Conservation (phyloP, 2,888 invertebrate species). For the Drosophila trichaetosa region DNA sequence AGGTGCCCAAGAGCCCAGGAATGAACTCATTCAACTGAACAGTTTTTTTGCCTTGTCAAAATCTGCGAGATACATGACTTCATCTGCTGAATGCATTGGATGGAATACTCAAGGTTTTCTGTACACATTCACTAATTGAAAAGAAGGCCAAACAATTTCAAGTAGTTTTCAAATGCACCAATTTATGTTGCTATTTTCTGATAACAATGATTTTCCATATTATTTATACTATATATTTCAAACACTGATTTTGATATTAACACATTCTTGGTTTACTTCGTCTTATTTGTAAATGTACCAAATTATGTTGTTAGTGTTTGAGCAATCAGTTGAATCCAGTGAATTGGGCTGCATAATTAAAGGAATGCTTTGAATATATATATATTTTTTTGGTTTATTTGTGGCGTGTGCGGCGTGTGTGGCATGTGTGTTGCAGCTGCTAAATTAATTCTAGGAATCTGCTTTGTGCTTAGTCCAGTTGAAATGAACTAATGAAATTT, state of each 20-base stretch:
- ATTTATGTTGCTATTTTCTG: no score
- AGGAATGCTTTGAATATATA: background rate
- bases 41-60: background rate
- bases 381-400: background rate
- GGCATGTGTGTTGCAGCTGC: background rate
- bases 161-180: no score
- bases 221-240: no score
- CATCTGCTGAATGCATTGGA: background rate
- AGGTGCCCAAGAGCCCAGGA: background rate
- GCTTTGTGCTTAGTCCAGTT: background rate
- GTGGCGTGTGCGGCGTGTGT: background rate
- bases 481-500: background rate
- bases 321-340: background rate
- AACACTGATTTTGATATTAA: no score
- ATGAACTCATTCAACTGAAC: background rate
- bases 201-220: no score
- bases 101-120: background rate
- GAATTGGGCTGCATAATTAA: background rate
- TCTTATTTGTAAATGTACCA: background rate
- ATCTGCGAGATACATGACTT: background rate
- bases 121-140: background rate
- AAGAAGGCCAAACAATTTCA: background rate
- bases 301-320: background rate
- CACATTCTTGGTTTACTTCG: no score
- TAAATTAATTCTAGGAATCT: background rate